A percentile compares a stretch with the other conserved stretches of the same genome.
Evolutionary conservation across 2,888 invertebrate genomes (phyloP).

Genomic region (Lysandra bellargus): DNA sequence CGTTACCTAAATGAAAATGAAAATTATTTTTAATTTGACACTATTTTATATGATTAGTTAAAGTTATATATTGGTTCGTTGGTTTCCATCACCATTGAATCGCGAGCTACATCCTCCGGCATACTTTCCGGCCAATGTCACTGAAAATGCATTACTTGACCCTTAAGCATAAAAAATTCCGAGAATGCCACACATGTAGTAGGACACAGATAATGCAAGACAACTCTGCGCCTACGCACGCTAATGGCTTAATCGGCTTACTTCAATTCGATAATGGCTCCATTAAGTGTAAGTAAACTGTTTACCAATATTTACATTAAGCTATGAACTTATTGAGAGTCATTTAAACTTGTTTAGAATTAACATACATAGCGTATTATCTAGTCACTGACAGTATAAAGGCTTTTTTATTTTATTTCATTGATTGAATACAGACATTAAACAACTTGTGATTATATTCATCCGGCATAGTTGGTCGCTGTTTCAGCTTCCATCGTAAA

Average conservation of each 20-base stretch:
- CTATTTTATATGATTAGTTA: too few relatives aligned
- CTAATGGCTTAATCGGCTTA: constrained; percentile 75
- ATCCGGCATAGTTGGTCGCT: too few relatives aligned
- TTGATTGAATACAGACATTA: neutral
- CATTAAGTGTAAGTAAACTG: constrained; percentile 13
- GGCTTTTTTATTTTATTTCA: too few relatives aligned
- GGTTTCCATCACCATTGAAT: too few relatives aligned
- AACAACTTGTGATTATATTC: neutral
- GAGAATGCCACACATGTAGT: constrained; percentile 57
- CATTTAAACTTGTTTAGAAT: neutral
- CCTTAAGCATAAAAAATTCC: neutral
- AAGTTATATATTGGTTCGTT: too few relatives aligned
- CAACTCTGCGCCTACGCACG: constrained; percentile 63
- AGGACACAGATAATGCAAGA: constrained; percentile 46
- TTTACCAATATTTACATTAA: constrained; percentile 22
- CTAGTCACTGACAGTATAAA: neutral
- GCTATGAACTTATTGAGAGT: neutral
- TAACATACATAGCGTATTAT: neutral
- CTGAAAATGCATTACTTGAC: too few relatives aligned
- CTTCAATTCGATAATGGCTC: constrained; percentile 41
- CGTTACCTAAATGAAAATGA: too few relatives aligned
- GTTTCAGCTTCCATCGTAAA: too few relatives aligned
- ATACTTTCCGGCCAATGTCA: too few relatives aligned
- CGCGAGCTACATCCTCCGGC: too few relatives aligned
- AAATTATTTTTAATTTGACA: too few relatives aligned